Conservation (phyloP, 2,113 vertebrate species). For the Melanotaenia duboulayi region DNA sequence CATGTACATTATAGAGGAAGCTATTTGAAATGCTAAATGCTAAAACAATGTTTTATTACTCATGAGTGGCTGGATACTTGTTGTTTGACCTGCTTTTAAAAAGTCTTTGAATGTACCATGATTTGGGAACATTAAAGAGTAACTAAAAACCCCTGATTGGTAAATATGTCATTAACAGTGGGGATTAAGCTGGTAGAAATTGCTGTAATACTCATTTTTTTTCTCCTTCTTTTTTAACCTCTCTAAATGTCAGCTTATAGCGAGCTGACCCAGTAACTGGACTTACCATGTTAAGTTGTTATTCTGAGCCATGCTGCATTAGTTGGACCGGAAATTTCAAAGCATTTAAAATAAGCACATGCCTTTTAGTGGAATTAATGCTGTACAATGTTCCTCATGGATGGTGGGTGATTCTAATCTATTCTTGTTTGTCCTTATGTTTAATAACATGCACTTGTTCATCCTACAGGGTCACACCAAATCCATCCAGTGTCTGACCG, state of each 20-base stretch:
- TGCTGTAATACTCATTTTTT: no score
- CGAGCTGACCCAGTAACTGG: not conserved
- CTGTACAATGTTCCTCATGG: not conserved
- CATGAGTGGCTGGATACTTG: no score
- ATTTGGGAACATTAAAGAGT: no score
- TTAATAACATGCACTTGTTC: constrained; percentile 7
- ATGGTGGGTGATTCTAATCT: not conserved
- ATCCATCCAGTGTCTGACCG: constrained; percentile 93
- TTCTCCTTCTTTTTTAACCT: no score
- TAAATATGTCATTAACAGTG: no score
- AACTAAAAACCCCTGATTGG: no score
- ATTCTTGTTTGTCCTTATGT: not conserved
- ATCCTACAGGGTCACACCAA: constrained; percentile 93
- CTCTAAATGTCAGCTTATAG: not conserved
- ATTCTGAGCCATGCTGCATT: not conserved
- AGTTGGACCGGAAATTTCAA: constrained; percentile 5
- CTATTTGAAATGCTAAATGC: no score
- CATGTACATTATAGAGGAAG: no score
- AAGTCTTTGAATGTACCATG: no score
- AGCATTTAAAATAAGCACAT: not conserved
- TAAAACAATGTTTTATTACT: no score
- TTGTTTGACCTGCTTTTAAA: no score
- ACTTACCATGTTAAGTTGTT: not conserved
- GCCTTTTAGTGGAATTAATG: not conserved
- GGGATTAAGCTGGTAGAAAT: no score